Base-by-base conservation (phyloP, 2,797 vertebrate species). In the Otolemur crassicaudatus region DNA sequence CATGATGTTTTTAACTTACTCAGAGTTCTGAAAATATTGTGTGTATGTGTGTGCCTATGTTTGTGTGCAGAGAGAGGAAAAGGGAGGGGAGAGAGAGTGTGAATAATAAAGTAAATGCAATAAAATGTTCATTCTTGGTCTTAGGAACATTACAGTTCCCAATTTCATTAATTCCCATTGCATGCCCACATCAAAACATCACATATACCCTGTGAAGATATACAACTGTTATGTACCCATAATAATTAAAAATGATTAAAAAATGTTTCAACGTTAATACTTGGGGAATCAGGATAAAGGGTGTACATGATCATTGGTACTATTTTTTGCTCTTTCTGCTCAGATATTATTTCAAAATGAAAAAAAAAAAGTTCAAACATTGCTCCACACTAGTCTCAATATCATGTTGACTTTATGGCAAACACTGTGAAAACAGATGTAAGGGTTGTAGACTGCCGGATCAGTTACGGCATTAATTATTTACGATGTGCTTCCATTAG, bases 301-400 rank as follows among this genome's bases (percentile, higher is more conserved):
- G 8, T 40, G 43, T 34, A 46, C 6, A 49, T 7, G 23, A 67
- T 77, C 93, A 80, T 84, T 87, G 67, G 16, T 46, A 79, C 19
- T 70, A 16, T 46, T 80, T 94, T 60, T 93, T 94, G 27, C 23
- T 27, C 92, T 96, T 95, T 90, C 6, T 94, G 31, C 72, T 58
- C 34, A 89, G 22, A 43, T 72, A 81, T 10, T 70, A 89, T 87
- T 90, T 95, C 12, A 96, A 67, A 76, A 80, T 90, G 53, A 79
- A 81, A 58, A 79, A 81, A 81, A 43, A 91, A 85, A 25, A 8
- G 25, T 40, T 27, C 60, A 95, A 91, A 58, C 88, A 89, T 72
- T 90, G 12, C 5, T 46, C 23, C 81, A 81, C 7, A 63, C 3
- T 77, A 46, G 34, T 65, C 60, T 91, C 22, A 88, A 23, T 72